Base-by-base conservation (phyloP, 64 coral and sea anemone genomes). In the Platygyra sinensis region DNA sequence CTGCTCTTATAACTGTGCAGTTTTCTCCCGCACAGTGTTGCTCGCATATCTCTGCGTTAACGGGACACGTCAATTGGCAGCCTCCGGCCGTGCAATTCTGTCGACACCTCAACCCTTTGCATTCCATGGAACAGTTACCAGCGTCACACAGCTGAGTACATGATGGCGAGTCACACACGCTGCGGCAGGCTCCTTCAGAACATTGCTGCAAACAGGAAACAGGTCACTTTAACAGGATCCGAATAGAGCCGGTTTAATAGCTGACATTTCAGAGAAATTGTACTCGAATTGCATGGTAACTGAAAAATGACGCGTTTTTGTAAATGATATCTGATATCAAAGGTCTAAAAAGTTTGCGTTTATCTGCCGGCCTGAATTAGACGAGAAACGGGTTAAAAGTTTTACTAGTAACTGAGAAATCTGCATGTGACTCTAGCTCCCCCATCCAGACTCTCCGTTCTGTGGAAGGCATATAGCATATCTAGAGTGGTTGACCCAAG, bases 81-180 rank as follows among this genome's bases (percentile, higher is more conserved):
- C 92, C 92, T 19, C 92, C 92, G 19, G 82, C 76, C 19, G 64
- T 61, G 62, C 92, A 94, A 38, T 84, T 73, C 28, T 94, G 92
- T 8, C 30, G 80, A 79, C 92, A 94, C 52, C 85, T 61, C 28
- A 77, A 31, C 67, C 86, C 92, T 7, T 94, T 89, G 72, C 92
- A 94, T 89, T 84, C 78, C 87, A 94, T 83, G 52, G 80, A 62
- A 20, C 92, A 94, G 39, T 76, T 69, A n/a, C 92, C 88, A 10
- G 78, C 73, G 1, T 52, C 54, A 64, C 87, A 94, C 13, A 94
- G 71, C 39, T 94, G 92, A 33, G 76, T 24, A 39, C 92, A 94
- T 17, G 80, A 62, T 17, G 78, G 74, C 27, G 92, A 89, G 29
- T 88, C 52, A 29, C 92, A 82, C 19, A 89, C 54, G 0, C 60